These are phyloP conservation scores for Oxytorus armatus DNA, from an alignment of 2,888 invertebrate genomes.

Conservation along the genomic window DNA sequence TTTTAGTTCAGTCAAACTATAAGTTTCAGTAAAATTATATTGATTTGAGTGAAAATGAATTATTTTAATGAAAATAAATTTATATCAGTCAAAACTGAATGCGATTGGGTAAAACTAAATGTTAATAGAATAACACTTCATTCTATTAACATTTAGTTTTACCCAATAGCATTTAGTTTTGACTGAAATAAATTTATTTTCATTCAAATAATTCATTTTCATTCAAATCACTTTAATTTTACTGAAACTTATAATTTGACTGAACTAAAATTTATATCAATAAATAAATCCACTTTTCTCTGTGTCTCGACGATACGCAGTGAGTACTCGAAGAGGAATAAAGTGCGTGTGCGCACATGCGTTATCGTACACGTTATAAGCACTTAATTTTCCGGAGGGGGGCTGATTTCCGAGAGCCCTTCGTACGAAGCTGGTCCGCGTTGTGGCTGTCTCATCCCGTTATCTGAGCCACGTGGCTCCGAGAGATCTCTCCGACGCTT, in stretches of 20 bases:
- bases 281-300: neutral
- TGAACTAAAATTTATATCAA: neutral
- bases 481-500: slow-evolving; percentile 46
- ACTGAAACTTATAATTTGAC: neutral
- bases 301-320: neutral
- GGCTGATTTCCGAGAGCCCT: slow-evolving; percentile 78
- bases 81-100: neutral
- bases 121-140: too few relatives aligned
- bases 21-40: too few relatives aligned
- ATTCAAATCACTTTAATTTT: neutral
- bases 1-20: too few relatives aligned
- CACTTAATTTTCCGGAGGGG: slow-evolving; percentile 84
- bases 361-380: slow-evolving; percentile 82
- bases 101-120: too few relatives aligned
- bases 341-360: slow-evolving; percentile 65
- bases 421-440: slow-evolving; percentile 55
- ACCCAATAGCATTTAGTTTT: neutral
- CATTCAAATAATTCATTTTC: neutral
- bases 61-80: neutral
- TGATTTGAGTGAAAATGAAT: too few relatives aligned
- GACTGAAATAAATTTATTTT: neutral
- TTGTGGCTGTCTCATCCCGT: slow-evolving; percentile 77
- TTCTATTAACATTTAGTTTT: too few relatives aligned
- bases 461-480: slow-evolving; percentile 83
- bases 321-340: slow-evolving; percentile 4